Base-by-base conservation (phyloP, 2,797 vertebrate genomes). In the Arctocebus calabarensis region DNA sequence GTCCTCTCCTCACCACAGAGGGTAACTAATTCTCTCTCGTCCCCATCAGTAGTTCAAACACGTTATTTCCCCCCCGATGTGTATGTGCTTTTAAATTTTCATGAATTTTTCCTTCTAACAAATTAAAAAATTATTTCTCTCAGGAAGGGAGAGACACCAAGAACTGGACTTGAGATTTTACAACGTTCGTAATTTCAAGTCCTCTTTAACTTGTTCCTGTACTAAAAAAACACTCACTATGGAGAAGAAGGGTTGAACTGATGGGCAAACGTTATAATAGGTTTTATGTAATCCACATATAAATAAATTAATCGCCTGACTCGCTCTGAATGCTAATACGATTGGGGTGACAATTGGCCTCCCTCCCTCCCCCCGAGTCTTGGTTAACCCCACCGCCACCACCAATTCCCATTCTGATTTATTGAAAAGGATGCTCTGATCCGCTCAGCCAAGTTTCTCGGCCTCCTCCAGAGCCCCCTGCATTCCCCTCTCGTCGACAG, bases 251-350 rank as follows among this genome's bases (percentile, higher is more conserved):
- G 87, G 70, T 19, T 10, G 87, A 66, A 25, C 62, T 0, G 91
- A 64, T 1, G 64, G 92, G 23, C 91, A 40, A 11, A 88, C 64
- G 43, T 27, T 40, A 0, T 55, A 34, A 48, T 10, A 25, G 86
- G 73, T 93, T 97, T 97, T 97, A 97, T 90, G 88, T 97, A 97
- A 97, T 43, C 89, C 96, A 84, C 92, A 45, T 34, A 91, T 61
- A 89, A 90, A 96, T 68, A 91, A 93, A 94, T 74, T 84, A 94
- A 93, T 45, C 83, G 90, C 89, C 95, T 17, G 89, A 43, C 81
- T 88, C 95, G 87, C 77, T 57, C 0, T 27, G 84, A 68, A 88
- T 52, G 93, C 59, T 77, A 59, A 59, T 37, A 70, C 66, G 66
- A 52, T 0, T 2, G 74, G 89, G 66, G 84, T 79, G 95, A 88